A percentile compares a stretch with the other conserved stretches of the same genome.
Conservation (phyloP, 2,113 vertebrate genomes). For the Gymnorhina tibicen region DNA sequence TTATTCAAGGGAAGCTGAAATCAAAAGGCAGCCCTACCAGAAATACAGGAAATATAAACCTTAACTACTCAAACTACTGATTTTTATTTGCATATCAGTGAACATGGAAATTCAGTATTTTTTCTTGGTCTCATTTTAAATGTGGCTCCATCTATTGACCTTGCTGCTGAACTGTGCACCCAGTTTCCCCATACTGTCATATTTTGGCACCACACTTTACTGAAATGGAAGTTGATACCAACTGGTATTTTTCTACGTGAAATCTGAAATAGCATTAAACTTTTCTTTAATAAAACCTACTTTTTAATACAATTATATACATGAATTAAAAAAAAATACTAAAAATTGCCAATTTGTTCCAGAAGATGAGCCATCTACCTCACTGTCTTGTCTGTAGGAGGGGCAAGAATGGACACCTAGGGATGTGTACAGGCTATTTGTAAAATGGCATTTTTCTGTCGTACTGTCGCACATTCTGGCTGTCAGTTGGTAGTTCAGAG, state of each 20-base stretch:
- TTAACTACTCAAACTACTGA: background rate
- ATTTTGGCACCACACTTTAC: background rate
- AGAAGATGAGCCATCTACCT: background rate
- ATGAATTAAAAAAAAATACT: background rate
- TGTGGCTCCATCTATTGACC: background rate
- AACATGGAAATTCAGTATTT: background rate
- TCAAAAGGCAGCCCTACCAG: background rate
- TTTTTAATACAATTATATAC: background rate
- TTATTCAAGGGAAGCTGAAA: background rate
- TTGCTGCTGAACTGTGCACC: background rate
- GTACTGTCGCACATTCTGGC: background rate
- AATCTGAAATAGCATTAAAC: background rate
- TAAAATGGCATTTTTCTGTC: background rate
- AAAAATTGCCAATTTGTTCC: background rate
- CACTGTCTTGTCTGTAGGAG: background rate
- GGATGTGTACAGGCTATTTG: background rate
- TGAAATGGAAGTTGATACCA: background rate
- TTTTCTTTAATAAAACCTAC: background rate
- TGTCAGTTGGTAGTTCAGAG: background rate
- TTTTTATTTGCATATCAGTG: background rate
- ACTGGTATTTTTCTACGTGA: background rate
- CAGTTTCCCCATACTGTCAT: background rate
- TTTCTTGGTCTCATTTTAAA: background rate
- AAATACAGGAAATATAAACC: background rate
- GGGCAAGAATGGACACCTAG: background rate